These are phyloP conservation scores for Notodonta dromedarius DNA, from an alignment of 2,888 invertebrate genomes.

Conservation along the genomic window DNA sequence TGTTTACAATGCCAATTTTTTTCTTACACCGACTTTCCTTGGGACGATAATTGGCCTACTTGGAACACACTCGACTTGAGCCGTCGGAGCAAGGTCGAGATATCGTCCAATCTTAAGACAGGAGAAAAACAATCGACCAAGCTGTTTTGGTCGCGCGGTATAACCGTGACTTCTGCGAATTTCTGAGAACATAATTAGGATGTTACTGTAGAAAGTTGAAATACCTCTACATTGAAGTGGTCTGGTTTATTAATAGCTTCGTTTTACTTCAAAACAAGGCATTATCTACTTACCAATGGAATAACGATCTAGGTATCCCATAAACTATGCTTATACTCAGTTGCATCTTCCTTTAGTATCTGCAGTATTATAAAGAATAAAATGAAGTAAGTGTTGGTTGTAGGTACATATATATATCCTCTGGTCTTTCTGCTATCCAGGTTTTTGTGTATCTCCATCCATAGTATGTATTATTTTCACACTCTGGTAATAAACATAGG, in stretches of 20 bases:
- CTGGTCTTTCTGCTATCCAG: no score
- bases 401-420: no score
- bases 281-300: no score
- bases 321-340: no score
- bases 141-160: constrained; percentile 6
- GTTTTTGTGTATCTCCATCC: no score
- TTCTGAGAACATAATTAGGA: neutral
- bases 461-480: neutral
- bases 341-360: no score
- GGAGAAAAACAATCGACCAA: constrained; percentile 25
- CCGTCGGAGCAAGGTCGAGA: constrained; percentile 29
- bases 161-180: neutral
- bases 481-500: neutral
- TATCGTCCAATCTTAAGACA: constrained; percentile 20
- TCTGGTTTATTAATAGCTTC: neutral
- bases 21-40: constrained; percentile 23
- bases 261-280: no score
- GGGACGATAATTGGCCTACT: constrained; percentile 34
- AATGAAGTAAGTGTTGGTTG: no score
- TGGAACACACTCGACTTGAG: constrained; percentile 32
- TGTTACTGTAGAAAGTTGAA: neutral
- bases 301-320: no score
- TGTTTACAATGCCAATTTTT: constrained; percentile 16
- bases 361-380: no score
- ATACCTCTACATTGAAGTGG: neutral